Base-by-base conservation (phyloP, 2,888 invertebrate species). In the Homarus gammarus region DNA sequence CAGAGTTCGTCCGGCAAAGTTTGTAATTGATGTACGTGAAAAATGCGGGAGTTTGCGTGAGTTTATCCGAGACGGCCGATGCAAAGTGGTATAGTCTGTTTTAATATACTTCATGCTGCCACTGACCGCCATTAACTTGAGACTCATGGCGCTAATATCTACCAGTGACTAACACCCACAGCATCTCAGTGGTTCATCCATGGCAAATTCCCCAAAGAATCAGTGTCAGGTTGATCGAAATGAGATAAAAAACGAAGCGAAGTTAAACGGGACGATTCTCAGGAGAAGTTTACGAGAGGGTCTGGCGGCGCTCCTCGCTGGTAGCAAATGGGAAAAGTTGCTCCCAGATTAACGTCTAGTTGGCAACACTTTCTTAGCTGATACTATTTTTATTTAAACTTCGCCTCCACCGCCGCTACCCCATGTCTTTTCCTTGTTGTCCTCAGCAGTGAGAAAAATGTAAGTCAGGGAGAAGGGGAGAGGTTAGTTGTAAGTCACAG, bases 361-460 rank as follows among this genome's bases (percentile, higher is more conserved):
- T 81, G 81, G 64, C 81, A 81, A 81, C 81, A 81, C 81, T 82
- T 82, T 82, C 82, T 82, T 82, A 70, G 61, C 82, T 68, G 38
- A 40, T 82, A 70, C 82, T 70, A 44, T 70, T 82, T 44, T 82
- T 70, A 31, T 44, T 82, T 18, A 36, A 40, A 68, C 70, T 82
- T 70, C 70, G 44, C 40, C 44, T n/a, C 70, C 44, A 22, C 73
- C 38, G 36, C 73, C 36, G 31, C 36, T 22, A 64, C 70, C 31
- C 70, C 27, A 70, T n/a, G 31, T 36, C 27, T 27, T 73, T 2
- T 73, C 38, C 73, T 22, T 36, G 64, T 27, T 27, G 64, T 27
- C 31, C 27, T 2, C 27, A 38, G 40, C 38, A 40, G 12, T 8
- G 40, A 15, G 72, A 33, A 38, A 40, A n/a, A n/a, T 18, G 22